Percentiles rank a stretch among this genome's conserved stretches.
Evolutionary conservation across 2,113 vertebrate species (phyloP).

Genomic region (Nannobrachium achirus): DNA sequence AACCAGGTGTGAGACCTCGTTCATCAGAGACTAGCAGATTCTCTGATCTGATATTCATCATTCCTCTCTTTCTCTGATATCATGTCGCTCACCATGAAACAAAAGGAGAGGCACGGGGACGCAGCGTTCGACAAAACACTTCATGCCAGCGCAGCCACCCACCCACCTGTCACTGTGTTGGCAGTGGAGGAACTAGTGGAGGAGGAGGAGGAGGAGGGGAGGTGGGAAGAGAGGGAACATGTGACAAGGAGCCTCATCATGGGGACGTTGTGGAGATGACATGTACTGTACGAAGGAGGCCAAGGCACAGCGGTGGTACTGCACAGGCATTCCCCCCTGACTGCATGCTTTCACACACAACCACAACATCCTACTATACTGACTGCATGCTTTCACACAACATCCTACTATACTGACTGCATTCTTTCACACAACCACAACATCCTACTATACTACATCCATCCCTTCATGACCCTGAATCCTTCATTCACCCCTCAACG

Average conservation of each 20-base stretch:
- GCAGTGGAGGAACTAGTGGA: conserved; percentile 37
- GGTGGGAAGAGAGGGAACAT: conserved; percentile 11
- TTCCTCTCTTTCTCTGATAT: background rate
- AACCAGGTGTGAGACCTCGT: background rate
- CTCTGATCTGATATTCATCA: conserved; percentile 7
- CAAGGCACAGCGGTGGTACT: conserved; percentile 1
- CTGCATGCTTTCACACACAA: background rate
- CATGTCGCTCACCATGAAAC: conserved; percentile 19
- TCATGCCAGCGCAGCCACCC: conserved; percentile 51
- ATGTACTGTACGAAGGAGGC: conserved; percentile 14
- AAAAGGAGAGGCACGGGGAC: conserved; percentile 19
- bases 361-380: background rate
- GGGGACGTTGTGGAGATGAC: conserved; percentile 26
- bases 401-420: no score
- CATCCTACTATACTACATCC: no score
- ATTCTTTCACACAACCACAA: no score
- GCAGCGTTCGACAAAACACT: conserved; percentile 57
- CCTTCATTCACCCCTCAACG: no score
- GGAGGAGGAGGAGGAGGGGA: conserved; percentile 14
- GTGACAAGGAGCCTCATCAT: conserved; percentile 57
- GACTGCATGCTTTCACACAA: no score
- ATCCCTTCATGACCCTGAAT: no score
- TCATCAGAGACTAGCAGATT: conserved; percentile 6
- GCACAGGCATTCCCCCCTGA: conserved; percentile 3
- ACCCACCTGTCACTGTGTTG: conserved; percentile 51